These are phyloP conservation scores for Allolobophora icterica DNA, from an alignment of 2,888 invertebrate genomes.

Conservation along the genomic window DNA sequence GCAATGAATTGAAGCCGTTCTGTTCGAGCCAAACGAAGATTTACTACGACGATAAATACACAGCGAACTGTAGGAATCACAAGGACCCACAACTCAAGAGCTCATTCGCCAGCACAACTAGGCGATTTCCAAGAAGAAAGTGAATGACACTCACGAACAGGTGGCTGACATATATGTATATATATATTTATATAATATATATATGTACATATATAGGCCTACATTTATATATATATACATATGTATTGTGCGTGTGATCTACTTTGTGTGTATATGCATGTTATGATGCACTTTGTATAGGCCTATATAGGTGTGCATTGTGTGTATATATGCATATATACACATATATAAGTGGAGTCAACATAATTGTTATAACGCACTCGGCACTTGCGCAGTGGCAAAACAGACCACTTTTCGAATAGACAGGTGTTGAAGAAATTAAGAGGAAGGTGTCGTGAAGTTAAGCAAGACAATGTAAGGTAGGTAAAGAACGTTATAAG, in stretches of 20 bases:
- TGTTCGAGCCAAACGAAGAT: neutral
- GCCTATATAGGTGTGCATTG: neutral
- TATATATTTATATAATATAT: neutral
- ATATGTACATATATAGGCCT: neutral
- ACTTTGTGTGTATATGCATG: no score
- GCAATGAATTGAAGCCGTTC: neutral
- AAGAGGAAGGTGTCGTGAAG: neutral
- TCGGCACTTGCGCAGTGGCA: neutral
- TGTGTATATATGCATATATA: neutral
- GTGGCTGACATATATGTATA: neutral
- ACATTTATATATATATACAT: neutral
- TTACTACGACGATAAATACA: neutral
- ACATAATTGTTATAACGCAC: neutral
- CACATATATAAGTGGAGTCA: neutral
- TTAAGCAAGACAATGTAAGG: neutral
- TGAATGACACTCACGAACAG: neutral
- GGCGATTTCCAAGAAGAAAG: slow-evolving; percentile 14
- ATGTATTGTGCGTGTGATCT: no score
- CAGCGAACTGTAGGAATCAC: neutral
- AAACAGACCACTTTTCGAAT: neutral
- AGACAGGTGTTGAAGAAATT: neutral
- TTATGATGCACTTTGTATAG: neutral
- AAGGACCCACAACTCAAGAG: neutral
- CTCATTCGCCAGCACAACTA: neutral
- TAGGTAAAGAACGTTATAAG: no score